Conservation (phyloP, 2,113 vertebrate species). For the Centropus unirufus region DNA sequence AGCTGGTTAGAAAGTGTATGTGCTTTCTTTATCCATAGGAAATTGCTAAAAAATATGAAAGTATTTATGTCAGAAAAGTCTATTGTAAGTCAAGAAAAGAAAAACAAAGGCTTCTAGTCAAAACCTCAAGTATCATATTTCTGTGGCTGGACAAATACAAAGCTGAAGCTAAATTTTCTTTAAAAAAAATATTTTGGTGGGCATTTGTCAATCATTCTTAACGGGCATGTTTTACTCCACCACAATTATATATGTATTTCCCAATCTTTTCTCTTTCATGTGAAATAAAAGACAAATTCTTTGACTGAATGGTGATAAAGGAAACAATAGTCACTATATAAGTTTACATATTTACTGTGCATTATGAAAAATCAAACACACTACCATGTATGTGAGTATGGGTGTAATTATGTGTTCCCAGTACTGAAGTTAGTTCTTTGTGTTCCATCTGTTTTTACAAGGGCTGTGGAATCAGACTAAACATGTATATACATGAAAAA, state of each 20-base stretch:
- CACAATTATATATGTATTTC: neutral
- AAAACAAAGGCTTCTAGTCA: neutral
- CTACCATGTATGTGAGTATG: neutral
- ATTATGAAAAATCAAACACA: neutral
- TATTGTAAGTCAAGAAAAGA: neutral
- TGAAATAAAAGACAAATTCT: neutral
- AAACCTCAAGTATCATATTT: neutral
- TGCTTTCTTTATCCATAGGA: neutral
- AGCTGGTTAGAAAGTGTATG: neutral
- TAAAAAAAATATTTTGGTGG: neutral
- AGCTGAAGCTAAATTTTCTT: neutral
- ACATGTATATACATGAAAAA: neutral
- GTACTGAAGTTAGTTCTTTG: neutral
- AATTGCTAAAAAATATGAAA: neutral
- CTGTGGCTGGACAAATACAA: neutral
- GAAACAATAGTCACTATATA: neutral
- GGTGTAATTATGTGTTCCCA: neutral
- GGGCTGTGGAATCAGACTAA: neutral
- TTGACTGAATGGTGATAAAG: neutral
- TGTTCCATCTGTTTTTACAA: neutral
- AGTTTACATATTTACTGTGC: neutral
- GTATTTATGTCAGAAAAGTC: neutral
- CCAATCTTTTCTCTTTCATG: neutral
- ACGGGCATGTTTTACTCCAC: neutral
- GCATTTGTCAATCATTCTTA: neutral